Evolutionary conservation across 2,113 vertebrate species (phyloP).

Genomic region (Limnothrissa miodon): DNA sequence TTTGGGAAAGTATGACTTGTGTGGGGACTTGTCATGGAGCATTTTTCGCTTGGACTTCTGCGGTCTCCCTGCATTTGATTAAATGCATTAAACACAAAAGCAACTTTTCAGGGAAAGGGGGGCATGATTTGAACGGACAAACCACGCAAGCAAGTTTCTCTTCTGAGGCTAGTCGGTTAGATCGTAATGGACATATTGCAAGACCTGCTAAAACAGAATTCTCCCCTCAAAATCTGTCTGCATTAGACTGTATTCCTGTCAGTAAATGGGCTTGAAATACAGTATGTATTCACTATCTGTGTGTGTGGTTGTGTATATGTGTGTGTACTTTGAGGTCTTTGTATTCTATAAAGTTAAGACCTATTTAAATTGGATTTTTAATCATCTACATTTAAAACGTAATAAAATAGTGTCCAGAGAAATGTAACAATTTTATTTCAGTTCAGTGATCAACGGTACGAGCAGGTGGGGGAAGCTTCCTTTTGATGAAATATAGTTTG

Average conservation of each 20-base stretch:
- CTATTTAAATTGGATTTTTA: background rate
- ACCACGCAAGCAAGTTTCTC: conserved; percentile 4
- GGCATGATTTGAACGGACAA: conserved; percentile 9
- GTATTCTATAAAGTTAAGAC: background rate
- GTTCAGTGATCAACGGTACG: background rate
- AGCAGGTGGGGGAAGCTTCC: background rate
- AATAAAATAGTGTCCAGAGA: background rate
- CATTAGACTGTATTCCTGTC: background rate
- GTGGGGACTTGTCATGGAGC: background rate
- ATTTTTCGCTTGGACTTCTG: conserved; percentile 15
- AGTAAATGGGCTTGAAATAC: background rate
- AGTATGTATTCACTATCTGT: background rate
- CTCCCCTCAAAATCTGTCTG: background rate
- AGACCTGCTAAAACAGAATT: background rate
- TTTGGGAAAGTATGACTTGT: background rate
- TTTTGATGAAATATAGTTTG: background rate
- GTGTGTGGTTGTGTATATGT: background rate
- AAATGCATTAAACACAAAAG: background rate
- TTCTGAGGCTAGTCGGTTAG: background rate
- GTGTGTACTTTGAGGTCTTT: background rate
- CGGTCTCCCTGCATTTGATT: conserved; percentile 12
- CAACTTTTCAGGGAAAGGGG: conserved; percentile 3
- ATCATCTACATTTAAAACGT: background rate
- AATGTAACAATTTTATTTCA: too few species aligned
- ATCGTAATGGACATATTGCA: background rate